Conservation (phyloP, 2,888 invertebrate genomes). For the Ophion ellenae region DNA sequence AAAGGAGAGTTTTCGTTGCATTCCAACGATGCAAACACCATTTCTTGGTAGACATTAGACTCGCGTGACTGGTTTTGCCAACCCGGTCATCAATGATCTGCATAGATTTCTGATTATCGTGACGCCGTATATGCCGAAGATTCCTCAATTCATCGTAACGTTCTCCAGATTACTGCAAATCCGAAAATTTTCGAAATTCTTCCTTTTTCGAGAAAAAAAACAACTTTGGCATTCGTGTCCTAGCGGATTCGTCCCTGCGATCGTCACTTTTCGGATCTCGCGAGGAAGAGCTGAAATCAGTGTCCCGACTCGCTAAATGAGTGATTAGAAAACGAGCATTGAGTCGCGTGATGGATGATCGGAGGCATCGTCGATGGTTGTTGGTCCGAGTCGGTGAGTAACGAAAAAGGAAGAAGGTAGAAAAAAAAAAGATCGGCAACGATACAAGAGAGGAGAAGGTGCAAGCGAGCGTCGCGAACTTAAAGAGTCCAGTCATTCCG, state of each 20-base stretch:
- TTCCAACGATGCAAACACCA: too few relatives aligned
- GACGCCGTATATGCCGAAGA: too few relatives aligned
- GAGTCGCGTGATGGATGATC: neutral
- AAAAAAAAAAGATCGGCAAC: neutral
- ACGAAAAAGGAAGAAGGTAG: constrained; percentile 12
- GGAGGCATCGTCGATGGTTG: constrained; percentile 24
- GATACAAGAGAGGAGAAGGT: constrained; percentile 46
- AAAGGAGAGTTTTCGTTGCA: too few relatives aligned
- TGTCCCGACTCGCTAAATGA: neutral
- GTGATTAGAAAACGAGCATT: constrained; percentile 6
- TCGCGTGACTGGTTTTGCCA: too few relatives aligned
- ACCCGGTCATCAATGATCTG: neutral
- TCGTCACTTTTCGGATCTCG: neutral
- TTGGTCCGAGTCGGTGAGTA: constrained; percentile 20
- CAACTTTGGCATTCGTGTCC: neutral
- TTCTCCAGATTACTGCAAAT: too few relatives aligned
- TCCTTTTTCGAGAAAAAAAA: neutral
- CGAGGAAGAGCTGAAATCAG: neutral
- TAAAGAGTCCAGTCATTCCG: constrained; percentile 82
- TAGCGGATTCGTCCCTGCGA: neutral
- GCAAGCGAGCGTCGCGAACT: constrained; percentile 69
- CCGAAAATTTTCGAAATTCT: neutral
- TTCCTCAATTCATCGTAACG: too few relatives aligned
- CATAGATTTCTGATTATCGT: neutral
- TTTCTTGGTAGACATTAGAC: too few relatives aligned